A percentile compares a stretch with the other conserved stretches of the same genome.
Evolutionary conservation across 2,888 invertebrate species (phyloP).

Genomic region (Platycheirus albimanus): DNA sequence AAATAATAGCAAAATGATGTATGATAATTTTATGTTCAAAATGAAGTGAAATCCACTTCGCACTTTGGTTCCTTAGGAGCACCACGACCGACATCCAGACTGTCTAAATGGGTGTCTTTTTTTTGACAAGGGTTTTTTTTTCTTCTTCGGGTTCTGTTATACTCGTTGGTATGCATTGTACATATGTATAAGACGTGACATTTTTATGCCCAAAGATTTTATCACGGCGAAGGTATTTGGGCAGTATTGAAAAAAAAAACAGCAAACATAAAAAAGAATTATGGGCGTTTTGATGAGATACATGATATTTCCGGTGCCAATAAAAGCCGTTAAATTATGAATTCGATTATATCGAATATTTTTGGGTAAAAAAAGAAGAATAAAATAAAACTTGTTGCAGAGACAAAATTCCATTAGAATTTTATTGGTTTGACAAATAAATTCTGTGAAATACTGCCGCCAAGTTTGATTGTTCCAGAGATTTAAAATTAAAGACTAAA

Average conservation of each 20-base stretch:
- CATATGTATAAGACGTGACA: constrained; percentile 23
- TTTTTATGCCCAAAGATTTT: constrained; percentile 61
- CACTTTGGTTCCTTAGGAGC: constrained; percentile 30
- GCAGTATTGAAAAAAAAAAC: not conserved
- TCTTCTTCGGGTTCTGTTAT: constrained; percentile 27
- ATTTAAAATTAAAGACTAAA: too few species aligned
- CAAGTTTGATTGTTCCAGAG: too few species aligned
- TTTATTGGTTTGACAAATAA: constrained; percentile 7
- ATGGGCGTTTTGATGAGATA: constrained; percentile 54
- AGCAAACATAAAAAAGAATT: constrained; percentile 30
- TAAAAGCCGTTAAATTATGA: constrained; percentile 29
- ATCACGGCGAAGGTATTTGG: constrained; percentile 47
- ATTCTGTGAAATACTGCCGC: too few species aligned
- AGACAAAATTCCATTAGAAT: not conserved
- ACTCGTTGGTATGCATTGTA: not conserved
- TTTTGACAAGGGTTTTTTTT: constrained; percentile 37
- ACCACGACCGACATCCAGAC: not conserved
- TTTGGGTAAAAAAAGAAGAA: not conserved
- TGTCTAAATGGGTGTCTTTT: constrained; percentile 59
- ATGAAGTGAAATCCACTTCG: constrained; percentile 67
- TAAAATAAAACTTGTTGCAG: constrained; percentile 26
- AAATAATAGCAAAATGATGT: constrained; percentile 72
- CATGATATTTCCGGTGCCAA: constrained; percentile 39
- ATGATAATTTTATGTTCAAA: constrained; percentile 73
- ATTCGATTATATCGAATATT: constrained; percentile 44